These are phyloP conservation scores for Neodiprion fabricii DNA, from an alignment of 1,140 invertebrate genomes.

Conservation along the genomic window DNA sequence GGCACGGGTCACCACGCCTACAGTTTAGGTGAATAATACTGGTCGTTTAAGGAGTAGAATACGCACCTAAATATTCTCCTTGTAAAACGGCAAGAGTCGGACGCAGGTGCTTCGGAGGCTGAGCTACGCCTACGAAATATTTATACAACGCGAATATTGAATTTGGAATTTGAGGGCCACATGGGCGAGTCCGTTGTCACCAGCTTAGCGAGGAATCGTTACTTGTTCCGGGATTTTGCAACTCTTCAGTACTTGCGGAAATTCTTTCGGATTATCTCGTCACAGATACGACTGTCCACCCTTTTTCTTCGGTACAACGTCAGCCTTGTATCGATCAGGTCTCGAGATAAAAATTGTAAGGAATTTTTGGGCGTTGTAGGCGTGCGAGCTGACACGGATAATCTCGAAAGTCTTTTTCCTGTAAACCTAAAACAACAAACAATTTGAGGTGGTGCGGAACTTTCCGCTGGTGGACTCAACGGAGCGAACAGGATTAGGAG, in stretches of 20 bases:
- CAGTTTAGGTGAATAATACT: constrained; percentile 47
- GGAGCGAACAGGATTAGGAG: constrained; percentile 10
- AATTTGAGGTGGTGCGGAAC: not conserved
- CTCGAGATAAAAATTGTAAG: not conserved
- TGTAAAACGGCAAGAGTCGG: not conserved
- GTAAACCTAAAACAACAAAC: constrained; percentile 13
- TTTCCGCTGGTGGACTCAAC: not conserved
- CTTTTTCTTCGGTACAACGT: not conserved
- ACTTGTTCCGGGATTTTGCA: too few species aligned
- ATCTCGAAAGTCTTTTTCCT: not conserved
- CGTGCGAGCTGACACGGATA: not conserved
- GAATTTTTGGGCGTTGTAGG: not conserved
- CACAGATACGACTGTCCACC: not conserved
- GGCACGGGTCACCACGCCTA: constrained; percentile 40
- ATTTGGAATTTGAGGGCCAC: too few species aligned
- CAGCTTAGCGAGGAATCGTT: too few species aligned
- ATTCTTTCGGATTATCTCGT: constrained; percentile 1
- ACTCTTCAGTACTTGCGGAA: not conserved
- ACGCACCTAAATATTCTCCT: not conserved
- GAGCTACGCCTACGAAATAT: not conserved
- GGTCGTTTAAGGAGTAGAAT: constrained; percentile 28
- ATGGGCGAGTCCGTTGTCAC: too few species aligned
- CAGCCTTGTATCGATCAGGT: too few species aligned
- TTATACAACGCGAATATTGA: not conserved
- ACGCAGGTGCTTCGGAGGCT: not conserved